Base-by-base conservation (phyloP, 2,888 invertebrate genomes). In the Andrena chrysosceles region DNA sequence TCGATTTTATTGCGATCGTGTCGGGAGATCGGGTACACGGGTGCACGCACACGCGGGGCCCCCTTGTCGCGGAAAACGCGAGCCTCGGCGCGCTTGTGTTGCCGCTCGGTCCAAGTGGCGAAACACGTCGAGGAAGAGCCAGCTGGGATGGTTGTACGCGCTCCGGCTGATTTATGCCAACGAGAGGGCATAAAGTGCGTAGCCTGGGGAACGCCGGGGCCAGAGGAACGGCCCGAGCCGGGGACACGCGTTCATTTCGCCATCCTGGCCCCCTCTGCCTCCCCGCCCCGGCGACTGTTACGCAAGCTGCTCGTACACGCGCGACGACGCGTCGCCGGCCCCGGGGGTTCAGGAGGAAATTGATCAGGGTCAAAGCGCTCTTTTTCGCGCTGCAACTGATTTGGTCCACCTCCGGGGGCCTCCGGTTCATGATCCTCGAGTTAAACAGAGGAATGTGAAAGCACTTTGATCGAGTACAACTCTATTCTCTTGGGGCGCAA, bases 151-250 rank as follows among this genome's bases (percentile, higher is more conserved):
- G 85, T 89, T 91, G 87, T 87, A 85, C 85, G 84, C 85, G 85
- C 60, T 72, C 62, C 67, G 13, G 86, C 82, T 90, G 91, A 92
- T 92, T 92, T 91, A 92, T 91, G 85, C 88, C 86, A 79, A 86
- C 87, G 85, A 89, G 77, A 85, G 90, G 84, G 87, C 90, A 90
- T 91, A 91, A 92, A 92, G 88, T 89, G 90, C 91, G 89, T 91
- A 89, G 88, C 89, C 81, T 84, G 77, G 87, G 69, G 87, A 89
- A 85, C 77, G 85, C 78, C 16, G 85, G 77, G 85, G 88, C 72
- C 81, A 82, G 67, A 31, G 72, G 77, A 83, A 80, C 73, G 48
- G n/a, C 59, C 62, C 35, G 71, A 66, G 72, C 66, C 68, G 66
- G 75, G 70, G 59, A 79, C 64, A 35, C 60, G 80, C 59, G 76